These are phyloP conservation scores for Xestobium rufovillosum DNA, from an alignment of 2,888 invertebrate species.

Conservation along the genomic window DNA sequence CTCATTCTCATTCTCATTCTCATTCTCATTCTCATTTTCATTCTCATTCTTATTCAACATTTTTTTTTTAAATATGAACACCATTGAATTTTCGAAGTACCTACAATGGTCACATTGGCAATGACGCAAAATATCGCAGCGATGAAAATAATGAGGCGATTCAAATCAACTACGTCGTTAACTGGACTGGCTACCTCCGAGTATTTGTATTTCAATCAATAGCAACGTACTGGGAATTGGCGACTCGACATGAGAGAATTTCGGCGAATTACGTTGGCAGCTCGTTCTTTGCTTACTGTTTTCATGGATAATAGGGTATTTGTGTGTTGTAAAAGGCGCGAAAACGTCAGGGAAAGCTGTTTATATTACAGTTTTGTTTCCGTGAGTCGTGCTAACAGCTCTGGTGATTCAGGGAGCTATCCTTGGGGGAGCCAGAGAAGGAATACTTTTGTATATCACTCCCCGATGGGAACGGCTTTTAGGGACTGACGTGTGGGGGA, in stretches of 20 bases:
- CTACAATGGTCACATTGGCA: no score
- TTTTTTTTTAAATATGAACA: no score
- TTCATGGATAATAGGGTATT: conserved; percentile 77
- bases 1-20: no score
- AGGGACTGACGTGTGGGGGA: conserved; percentile 70
- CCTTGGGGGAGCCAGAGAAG: conserved; percentile 61
- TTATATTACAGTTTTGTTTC: conserved; percentile 65
- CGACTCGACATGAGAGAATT: conserved; percentile 62
- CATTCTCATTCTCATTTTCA: no score
- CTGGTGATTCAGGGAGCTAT: conserved; percentile 49
- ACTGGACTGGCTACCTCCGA: conserved; percentile 46
- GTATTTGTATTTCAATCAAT: conserved; percentile 60
- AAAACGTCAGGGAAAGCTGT: conserved; percentile 82
- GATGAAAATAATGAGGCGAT: no score
- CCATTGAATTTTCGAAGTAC: no score
- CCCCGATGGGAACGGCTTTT: conserved; percentile 63
- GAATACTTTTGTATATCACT: conserved; percentile 63
- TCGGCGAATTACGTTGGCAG: conserved; percentile 74
- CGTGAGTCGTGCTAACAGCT: conserved; percentile 61
- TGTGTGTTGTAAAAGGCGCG: conserved; percentile 81
- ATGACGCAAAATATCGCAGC: no score
- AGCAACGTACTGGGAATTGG: conserved; percentile 70
- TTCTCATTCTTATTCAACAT: no score
- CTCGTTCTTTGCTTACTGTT: conserved; percentile 68
- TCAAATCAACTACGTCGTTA: conserved; percentile 49